Evolutionary conservation across 2,113 vertebrate genomes (phyloP).

Genomic region (Corythoichthys intestinalis): DNA sequence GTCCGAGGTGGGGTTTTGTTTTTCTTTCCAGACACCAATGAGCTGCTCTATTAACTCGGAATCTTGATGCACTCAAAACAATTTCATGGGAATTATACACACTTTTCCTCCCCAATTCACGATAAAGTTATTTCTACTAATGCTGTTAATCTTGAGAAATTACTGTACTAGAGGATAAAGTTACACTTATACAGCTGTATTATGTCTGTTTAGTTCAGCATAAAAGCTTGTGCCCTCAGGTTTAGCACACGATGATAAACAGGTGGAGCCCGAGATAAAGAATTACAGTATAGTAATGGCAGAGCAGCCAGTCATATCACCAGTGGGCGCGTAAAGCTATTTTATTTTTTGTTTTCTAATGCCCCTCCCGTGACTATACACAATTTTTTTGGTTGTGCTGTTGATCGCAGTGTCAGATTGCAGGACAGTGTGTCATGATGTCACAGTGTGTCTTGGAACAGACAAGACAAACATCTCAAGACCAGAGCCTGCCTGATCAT

Average conservation of each 20-base stretch:
- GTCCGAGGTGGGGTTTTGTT: slow-evolving; percentile 9
- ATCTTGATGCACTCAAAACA: slow-evolving; percentile 22
- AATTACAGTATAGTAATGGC: slow-evolving; percentile 11
- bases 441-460: too few relatives aligned
- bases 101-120: not conserved
- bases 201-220: slow-evolving; percentile 18
- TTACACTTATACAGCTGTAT: slow-evolving; percentile 10
- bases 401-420: too few relatives aligned
- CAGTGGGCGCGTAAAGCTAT: not conserved
- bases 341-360: not conserved
- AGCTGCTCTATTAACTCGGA: slow-evolving; percentile 38
- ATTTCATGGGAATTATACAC: slow-evolving; percentile 8
- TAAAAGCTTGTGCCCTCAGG: slow-evolving; percentile 15
- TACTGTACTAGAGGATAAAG: not conserved
- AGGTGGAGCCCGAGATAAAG: slow-evolving; percentile 20
- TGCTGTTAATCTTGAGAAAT: slow-evolving; percentile 5
- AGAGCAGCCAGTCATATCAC: slow-evolving; percentile 30
- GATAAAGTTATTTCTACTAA: not conserved
- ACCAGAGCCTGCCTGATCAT: too few relatives aligned
- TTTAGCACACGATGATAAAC: slow-evolving; percentile 22
- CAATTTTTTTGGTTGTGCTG: too few relatives aligned
- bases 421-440: too few relatives aligned
- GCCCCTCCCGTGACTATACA: too few relatives aligned
- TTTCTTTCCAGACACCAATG: slow-evolving; percentile 22
- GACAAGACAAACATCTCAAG: too few relatives aligned